Conservation (phyloP, 2,888 invertebrate species). For the Dryobotodes eremita region DNA sequence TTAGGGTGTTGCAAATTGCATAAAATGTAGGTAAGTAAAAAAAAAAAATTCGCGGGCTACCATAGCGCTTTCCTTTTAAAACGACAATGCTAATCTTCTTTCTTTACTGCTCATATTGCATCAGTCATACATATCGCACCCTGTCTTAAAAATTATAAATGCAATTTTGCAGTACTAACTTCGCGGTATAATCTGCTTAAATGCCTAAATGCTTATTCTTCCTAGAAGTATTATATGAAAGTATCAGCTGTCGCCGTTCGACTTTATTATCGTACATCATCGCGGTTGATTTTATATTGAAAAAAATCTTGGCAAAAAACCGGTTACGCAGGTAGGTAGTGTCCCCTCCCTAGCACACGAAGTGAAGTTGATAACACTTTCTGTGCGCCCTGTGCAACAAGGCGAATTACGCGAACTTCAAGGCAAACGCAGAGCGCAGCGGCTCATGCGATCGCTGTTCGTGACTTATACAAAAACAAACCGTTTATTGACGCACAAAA, state of each 20-base stretch:
- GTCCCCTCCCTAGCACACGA: conserved; percentile 69
- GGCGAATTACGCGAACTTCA: conserved; percentile 71
- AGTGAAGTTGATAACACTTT: conserved; percentile 77
- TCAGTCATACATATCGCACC: not conserved
- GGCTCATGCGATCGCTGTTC: conserved; percentile 65
- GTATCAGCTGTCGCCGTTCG: conserved; percentile 63
- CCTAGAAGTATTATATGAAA: conserved; percentile 18
- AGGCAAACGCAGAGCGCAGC: conserved; percentile 52
- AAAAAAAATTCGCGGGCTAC: too few relatives aligned
- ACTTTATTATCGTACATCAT: conserved; percentile 71
- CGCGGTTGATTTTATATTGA: conserved; percentile 51
- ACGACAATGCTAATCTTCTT: not conserved
- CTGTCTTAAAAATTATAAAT: not conserved
- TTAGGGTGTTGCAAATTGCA: too few relatives aligned
- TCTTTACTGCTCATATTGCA: too few relatives aligned
- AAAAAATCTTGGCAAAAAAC: conserved; percentile 68
- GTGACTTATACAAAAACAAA: conserved; percentile 86
- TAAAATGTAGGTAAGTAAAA: too few relatives aligned
- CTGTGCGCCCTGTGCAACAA: conserved; percentile 66
- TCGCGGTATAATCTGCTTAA: not conserved
- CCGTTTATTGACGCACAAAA: conserved; percentile 80
- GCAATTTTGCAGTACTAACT: not conserved
- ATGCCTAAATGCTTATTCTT: not conserved
- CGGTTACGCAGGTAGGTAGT: conserved; percentile 72
- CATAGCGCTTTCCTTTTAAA: not conserved